These are phyloP conservation scores for Apamea monoglypha DNA, from an alignment of 2,888 invertebrate species.

Conservation along the genomic window DNA sequence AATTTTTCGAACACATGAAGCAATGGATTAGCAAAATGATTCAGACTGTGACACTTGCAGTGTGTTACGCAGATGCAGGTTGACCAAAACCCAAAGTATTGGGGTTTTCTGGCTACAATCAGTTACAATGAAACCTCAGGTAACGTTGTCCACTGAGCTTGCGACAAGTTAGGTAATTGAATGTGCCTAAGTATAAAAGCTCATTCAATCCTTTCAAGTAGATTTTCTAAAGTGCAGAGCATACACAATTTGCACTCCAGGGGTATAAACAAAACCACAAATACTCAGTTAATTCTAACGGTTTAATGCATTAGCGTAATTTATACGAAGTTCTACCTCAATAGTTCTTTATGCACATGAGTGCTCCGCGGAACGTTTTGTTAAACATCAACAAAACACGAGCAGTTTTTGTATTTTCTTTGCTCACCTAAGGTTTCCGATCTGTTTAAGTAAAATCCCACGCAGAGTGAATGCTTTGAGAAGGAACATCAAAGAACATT, in stretches of 20 bases:
- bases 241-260: slow-evolving; percentile 9
- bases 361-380: slow-evolving; percentile 39
- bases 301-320: slow-evolving; percentile 46
- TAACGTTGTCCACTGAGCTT: slow-evolving; percentile 4
- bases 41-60: neutral
- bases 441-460: slow-evolving; percentile 60
- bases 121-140: neutral
- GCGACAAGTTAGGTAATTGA: neutral
- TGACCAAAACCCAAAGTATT: neutral
- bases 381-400: slow-evolving; percentile 57
- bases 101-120: neutral
- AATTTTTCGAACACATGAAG: neutral
- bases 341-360: slow-evolving; percentile 47
- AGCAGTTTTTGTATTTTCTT: slow-evolving; percentile 44
- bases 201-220: slow-evolving; percentile 37
- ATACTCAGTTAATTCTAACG: slow-evolving; percentile 46
- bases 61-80: neutral
- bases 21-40: no score
- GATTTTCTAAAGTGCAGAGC: slow-evolving; percentile 34
- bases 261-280: slow-evolving; percentile 35
- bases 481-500: slow-evolving; percentile 66
- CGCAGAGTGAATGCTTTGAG: slow-evolving; percentile 59
- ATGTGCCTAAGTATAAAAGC: neutral
- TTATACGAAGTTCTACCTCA: slow-evolving; percentile 37
- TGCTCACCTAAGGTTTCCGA: slow-evolving; percentile 58